phyloP scores from a whole-genome alignment of 2,888 invertebrate species.

The Meghimatium bilineatum region DNA sequence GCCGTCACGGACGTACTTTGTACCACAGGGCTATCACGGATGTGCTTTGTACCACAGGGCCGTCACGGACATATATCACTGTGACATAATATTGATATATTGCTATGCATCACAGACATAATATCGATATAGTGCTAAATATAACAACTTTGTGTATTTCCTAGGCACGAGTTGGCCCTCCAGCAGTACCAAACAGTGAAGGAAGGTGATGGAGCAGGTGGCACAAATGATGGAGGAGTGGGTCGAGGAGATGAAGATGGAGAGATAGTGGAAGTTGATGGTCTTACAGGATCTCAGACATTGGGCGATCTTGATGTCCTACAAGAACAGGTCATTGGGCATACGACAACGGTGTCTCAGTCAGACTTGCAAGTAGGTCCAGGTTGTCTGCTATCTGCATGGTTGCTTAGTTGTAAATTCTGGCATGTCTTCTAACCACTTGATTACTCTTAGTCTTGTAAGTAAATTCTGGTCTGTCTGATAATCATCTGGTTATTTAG shows the following conservation, averaged over 20 bases:
- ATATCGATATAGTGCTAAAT: too few species aligned
- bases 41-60: too few species aligned
- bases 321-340: constrained; percentile 60
- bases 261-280: constrained; percentile 54
- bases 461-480: too few species aligned
- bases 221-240: constrained; percentile 36
- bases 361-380: constrained; percentile 53
- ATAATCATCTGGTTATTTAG: too few species aligned
- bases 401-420: not conserved
- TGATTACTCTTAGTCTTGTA: too few species aligned
- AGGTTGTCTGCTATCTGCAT: not conserved
- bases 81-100: too few species aligned
- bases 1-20: too few species aligned
- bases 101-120: too few species aligned
- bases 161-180: constrained; percentile 78
- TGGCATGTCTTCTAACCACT: too few species aligned
- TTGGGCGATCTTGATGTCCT: constrained; percentile 56
- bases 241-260: constrained; percentile 52
- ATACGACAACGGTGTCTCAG: constrained; percentile 58
- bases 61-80: too few species aligned
- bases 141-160: not conserved
- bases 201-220: constrained; percentile 39
- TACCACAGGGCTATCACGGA: too few species aligned
- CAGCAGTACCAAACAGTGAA: constrained; percentile 63
- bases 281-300: constrained; percentile 56